Evolutionary conservation across 2,797 vertebrate species (phyloP).

Genomic region (Channallabes apus): DNA sequence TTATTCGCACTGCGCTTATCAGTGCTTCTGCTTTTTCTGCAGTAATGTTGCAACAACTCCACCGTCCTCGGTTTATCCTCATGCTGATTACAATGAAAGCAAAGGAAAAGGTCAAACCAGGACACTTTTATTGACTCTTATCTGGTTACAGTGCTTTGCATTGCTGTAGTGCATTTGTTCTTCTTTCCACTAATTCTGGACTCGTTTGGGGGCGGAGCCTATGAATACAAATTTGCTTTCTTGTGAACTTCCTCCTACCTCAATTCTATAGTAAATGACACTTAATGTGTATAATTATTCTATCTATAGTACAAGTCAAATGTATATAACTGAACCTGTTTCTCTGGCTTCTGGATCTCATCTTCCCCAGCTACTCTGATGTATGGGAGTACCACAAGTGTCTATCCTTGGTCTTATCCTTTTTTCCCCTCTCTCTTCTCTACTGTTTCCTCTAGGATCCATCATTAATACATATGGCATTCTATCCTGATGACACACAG

Average conservation of each 20-base stretch:
- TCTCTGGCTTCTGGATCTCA: no score
- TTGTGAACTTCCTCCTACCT: neutral
- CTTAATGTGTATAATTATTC: neutral
- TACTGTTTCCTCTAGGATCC: no score
- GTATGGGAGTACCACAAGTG: no score
- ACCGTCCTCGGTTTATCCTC: neutral
- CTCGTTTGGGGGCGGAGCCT: neutral
- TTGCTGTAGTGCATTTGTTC: neutral
- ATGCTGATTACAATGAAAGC: neutral
- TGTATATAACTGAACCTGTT: no score
- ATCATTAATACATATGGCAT: no score
- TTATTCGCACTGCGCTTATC: constrained; percentile 17
- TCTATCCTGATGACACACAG: no score
- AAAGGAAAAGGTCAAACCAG: neutral
- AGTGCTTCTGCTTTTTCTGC: constrained; percentile 1
- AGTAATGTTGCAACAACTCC: neutral
- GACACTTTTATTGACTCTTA: neutral
- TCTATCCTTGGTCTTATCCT: no score
- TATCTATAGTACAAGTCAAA: neutral
- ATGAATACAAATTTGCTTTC: neutral
- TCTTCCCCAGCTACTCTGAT: no score
- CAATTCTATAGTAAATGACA: neutral
- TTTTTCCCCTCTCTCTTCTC: no score
- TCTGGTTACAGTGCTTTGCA: neutral
- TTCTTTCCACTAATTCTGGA: neutral